phyloP scores from a whole-genome alignment of 1,140 invertebrate genomes.

The Melitaea cinxia region DNA sequence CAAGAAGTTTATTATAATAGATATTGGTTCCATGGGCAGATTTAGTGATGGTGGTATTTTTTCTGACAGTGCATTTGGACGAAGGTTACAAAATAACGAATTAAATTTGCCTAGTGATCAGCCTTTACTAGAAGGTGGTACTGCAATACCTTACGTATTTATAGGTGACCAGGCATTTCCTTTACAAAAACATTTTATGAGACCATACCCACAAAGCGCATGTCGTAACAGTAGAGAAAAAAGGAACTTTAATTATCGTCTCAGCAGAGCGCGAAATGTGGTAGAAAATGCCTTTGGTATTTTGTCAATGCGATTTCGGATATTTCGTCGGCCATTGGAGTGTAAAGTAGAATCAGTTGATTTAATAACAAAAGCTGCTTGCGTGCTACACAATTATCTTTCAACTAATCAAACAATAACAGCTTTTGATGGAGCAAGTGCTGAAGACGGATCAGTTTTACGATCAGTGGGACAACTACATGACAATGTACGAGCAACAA shows the following conservation, averaged over 20 bases:
- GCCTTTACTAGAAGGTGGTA: background rate
- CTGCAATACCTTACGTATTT: background rate
- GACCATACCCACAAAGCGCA: background rate
- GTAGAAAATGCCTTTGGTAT: conserved; percentile 26
- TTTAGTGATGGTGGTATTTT: background rate
- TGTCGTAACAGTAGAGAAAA: background rate
- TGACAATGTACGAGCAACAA: too few species aligned
- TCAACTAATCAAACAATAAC: too few species aligned
- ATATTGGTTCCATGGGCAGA: background rate
- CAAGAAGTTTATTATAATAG: background rate
- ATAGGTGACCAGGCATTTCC: background rate
- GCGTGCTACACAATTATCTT: too few species aligned
- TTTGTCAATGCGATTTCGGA: background rate
- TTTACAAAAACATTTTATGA: background rate
- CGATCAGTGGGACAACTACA: too few species aligned
- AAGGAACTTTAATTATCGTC: background rate
- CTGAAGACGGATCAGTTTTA: too few species aligned
- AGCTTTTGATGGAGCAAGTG: too few species aligned
- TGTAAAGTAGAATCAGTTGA: too few species aligned
- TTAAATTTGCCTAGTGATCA: background rate
- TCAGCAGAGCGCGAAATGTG: background rate
- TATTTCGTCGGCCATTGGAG: background rate
- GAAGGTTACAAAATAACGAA: background rate
- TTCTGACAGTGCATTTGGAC: background rate
- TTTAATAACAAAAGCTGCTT: too few species aligned